A percentile compares a stretch with the other conserved stretches of the same genome.
These are phyloP conservation scores for Pollenia angustigena DNA, from an alignment of 2,888 invertebrate genomes.

Conservation along the genomic window DNA sequence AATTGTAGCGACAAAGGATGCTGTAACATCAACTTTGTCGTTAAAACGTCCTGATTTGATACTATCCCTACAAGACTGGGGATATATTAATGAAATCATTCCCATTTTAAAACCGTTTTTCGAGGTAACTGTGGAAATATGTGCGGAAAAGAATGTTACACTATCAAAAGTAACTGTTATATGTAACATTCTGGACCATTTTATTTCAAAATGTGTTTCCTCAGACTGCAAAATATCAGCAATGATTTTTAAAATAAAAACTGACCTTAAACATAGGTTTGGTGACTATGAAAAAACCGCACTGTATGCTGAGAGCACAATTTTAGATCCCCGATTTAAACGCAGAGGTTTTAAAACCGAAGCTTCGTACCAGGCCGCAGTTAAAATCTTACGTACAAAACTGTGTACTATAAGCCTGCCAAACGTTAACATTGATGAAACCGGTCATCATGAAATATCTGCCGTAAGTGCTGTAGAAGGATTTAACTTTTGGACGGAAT, in stretches of 20 bases:
- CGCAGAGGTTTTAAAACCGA: slow-evolving; percentile 24
- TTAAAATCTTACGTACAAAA: background rate
- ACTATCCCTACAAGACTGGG: slow-evolving; percentile 24
- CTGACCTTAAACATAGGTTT: background rate
- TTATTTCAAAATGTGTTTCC: slow-evolving; percentile 15
- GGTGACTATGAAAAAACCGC: background rate
- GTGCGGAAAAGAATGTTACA: slow-evolving; percentile 8
- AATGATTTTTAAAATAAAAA: slow-evolving; percentile 21
- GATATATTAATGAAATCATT: background rate
- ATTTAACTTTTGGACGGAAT: slow-evolving; percentile 19
- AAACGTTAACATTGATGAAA: background rate
- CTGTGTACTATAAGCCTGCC: background rate
- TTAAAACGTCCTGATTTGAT: slow-evolving; percentile 1
- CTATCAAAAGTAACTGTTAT: slow-evolving; percentile 20
- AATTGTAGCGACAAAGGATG: background rate
- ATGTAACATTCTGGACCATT: slow-evolving; percentile 13
- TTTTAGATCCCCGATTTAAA: slow-evolving; percentile 22
- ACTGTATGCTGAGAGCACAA: slow-evolving; percentile 22
- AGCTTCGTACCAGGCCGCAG: background rate
- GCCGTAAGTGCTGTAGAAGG: background rate
- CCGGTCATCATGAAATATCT: background rate
- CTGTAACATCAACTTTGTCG: background rate
- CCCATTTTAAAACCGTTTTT: slow-evolving; percentile 29
- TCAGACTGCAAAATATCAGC: background rate
- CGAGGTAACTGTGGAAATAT: slow-evolving; percentile 23